Base-by-base conservation (phyloP, 2,888 invertebrate species). In the Tridacna gigas region DNA sequence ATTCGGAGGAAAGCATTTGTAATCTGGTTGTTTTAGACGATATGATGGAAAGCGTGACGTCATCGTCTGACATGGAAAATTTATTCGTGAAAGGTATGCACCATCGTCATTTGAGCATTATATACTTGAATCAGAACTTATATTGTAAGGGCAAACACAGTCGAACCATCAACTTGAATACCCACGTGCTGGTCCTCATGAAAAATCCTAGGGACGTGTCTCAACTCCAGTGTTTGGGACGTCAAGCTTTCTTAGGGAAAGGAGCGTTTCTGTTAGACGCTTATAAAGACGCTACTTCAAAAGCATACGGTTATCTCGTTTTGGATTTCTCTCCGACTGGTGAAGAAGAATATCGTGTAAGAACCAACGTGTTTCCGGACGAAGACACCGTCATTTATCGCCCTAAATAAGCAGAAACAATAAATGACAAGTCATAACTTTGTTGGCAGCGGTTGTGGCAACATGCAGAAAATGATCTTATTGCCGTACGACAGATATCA, bases 201-300 rank as follows among this genome's bases (percentile, higher is more conserved):
- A 86, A 82, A 75, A 82, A 81, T 51, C 74, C 77, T 20, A 82
- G 84, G 45, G 84, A 86, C 71, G 67, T 84, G 45, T 82, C 87
- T 28, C 80, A 84, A 71, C 45, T 87, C 18, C 79, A 83, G 56
- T 81, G 77, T 76, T 37, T 84, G 60, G 87, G 75, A 2, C 65
- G 83, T 28, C 86, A 87, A 61, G 77, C 82, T 20, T 85, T 81
- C 51, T 47, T 78, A 18, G 84, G 87, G 3, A 83, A 81, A 80
- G 73, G 61, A n/a, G 20, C 51, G 7, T 74, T 79, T 37, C 11
- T 86, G 4, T 18, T 79, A 71, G 79, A 83, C n/a, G 79, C 83
- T 61, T 86, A 74, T 77, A 74, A 71, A 69, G 83, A 86, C 73
- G 86, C 86, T 0, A 83, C 81, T 15, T 75, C 74, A 2, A 1